These are phyloP conservation scores for Melanerpes aurifrons DNA, from an alignment of 2,113 vertebrate species.

Conservation along the genomic window DNA sequence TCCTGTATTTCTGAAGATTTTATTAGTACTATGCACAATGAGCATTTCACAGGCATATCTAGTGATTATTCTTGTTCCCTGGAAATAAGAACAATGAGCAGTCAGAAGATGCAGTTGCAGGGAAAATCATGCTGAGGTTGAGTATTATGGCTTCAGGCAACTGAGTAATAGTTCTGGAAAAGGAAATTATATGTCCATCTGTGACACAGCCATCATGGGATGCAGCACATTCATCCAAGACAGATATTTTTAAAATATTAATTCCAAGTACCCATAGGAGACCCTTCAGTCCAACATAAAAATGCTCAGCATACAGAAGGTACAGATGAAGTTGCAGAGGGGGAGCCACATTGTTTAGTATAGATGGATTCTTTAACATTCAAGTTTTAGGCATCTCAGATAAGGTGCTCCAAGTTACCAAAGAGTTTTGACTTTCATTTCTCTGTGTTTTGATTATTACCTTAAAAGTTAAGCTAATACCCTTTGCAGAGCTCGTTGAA, in stretches of 20 bases:
- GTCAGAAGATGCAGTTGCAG: constrained; percentile 7
- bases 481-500: background rate
- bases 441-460: background rate
- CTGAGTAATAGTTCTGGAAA: background rate
- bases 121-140: background rate
- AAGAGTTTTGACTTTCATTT: background rate
- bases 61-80: constrained; percentile 19
- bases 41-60: background rate
- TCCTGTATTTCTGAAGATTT: background rate
- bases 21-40: background rate
- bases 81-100: constrained; percentile 18
- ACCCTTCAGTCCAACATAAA: background rate
- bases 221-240: background rate
- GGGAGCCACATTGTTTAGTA: background rate
- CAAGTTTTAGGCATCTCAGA: background rate
- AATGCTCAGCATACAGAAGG: background rate
- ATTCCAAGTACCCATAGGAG: background rate
- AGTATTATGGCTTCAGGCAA: background rate
- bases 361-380: background rate
- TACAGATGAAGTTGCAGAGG: background rate
- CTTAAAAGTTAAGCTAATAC: background rate
- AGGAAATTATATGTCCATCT: background rate
- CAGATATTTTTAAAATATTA: background rate
- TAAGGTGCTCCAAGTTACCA: background rate
- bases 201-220: background rate